Percentiles rank a stretch among this genome's conserved stretches.
These are phyloP conservation scores for Tor tambroides DNA, from an alignment of 2,113 vertebrate species.

Conservation along the genomic window DNA sequence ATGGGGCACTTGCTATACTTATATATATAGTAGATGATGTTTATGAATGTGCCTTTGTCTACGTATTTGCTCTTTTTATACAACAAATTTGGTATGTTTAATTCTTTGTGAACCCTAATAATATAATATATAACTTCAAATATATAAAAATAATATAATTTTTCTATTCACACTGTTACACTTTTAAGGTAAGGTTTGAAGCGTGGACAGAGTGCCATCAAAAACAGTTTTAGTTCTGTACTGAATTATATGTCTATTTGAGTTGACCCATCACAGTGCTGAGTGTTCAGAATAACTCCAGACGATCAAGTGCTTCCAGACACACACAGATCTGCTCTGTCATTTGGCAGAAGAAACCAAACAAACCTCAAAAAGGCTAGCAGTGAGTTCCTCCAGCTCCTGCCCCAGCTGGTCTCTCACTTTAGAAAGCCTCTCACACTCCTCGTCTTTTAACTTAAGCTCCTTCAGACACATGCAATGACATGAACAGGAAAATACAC, in stretches of 20 bases:
- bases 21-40: neutral
- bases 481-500: constrained; percentile 51
- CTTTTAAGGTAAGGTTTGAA: too few relatives aligned
- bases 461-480: constrained; percentile 78
- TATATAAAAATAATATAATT: neutral
- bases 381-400: constrained; percentile 99
- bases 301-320: constrained; percentile 2
- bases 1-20: neutral
- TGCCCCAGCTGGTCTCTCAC: constrained; percentile 97
- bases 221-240: neutral
- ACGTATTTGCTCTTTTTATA: neutral
- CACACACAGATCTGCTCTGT: constrained; percentile 20
- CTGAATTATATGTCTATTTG: neutral
- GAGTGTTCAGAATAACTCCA: constrained; percentile 10
- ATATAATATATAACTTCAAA: too few relatives aligned
- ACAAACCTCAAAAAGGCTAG: constrained; percentile 98
- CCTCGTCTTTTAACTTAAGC: constrained; percentile 99
- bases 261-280: neutral
- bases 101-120: neutral
- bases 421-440: constrained; percentile 99
- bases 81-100: neutral
- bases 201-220: neutral
- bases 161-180: too few relatives aligned
- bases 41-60: neutral
- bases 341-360: constrained; percentile 45